These are phyloP conservation scores for Dione juno DNA, from an alignment of 2,888 invertebrate genomes.

Conservation along the genomic window DNA sequence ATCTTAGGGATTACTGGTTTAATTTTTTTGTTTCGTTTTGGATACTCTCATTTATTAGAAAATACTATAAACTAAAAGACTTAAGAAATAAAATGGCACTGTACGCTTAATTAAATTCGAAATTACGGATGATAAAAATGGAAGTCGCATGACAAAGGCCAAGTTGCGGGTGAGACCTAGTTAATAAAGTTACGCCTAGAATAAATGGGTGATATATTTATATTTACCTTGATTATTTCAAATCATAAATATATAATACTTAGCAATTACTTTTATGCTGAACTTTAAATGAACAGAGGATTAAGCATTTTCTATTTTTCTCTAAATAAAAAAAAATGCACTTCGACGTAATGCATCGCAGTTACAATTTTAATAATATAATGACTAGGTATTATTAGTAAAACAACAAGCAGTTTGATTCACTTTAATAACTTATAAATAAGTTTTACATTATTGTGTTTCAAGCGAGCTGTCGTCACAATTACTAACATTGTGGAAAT, in stretches of 20 bases:
- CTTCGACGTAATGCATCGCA: not conserved
- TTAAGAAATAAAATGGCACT: no score
- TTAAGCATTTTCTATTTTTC: no score
- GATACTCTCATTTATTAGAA: no score
- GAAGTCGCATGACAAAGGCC: no score
- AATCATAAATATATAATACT: not conserved
- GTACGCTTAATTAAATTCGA: no score
- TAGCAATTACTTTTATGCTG: no score
- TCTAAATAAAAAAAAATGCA: not conserved
- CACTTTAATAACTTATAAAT: constrained; percentile 17
- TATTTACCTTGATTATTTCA: not conserved
- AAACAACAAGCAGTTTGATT: constrained; percentile 25
- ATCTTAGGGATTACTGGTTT: no score
- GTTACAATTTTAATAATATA: not conserved
- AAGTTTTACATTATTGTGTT: not conserved
- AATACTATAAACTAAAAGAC: no score
- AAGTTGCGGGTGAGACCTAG: not conserved
- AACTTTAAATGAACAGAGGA: no score
- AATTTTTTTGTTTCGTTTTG: no score
- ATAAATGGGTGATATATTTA: not conserved
- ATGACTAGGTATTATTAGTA: not conserved
- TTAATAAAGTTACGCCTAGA: not conserved
- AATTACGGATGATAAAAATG: no score
- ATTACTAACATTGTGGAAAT: constrained; percentile 29
- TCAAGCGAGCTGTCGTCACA: constrained; percentile 16